Evolutionary conservation across 2,888 invertebrate species (phyloP), one percentile per base, ranked within the genome.

Genomic region (Campoplex capitator): DNA sequence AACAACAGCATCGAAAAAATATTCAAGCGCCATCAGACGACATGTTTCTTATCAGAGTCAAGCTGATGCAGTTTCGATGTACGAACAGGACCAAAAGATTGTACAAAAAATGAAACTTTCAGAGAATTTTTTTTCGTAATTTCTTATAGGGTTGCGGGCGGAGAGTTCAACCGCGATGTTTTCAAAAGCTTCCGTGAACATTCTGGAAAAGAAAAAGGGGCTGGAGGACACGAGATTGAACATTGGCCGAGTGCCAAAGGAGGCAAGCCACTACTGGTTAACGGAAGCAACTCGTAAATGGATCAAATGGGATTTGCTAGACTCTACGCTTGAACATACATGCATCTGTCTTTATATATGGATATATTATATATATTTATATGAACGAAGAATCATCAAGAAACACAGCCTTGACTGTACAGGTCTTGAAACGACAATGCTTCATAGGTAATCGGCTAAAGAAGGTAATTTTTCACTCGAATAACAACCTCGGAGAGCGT

Each of bases 211-310:
- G 51, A 56, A 28, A 28, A 35, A 70, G 11, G 8, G 54, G 58
- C 38, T n/a, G 23, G 35, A 16, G 65, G 56, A 54, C 67, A 86
- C 67, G 86, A 86, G 83, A 88, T 88, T 82, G 85, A 85, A 87
- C 85, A 85, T 88, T 89, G 88, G 86, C 88, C 45, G 71, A 58
- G 71, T 76, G 85, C 87, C 89, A 89, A 79, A 65, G 73, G 76
- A 85, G 68, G 62, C 58, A 83, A 86, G 79, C 86, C 88, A 71
- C 73, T 80, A 71, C 83, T 74, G 83, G 67, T 86, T 71, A 75
- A 56, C 75, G 79, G 76, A 83, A 80, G 76, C 83, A 73, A 73
- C 80, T 86, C 83, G 83, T 80, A 76, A 86, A 83, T 86, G 80
- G 86, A 83, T 83, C 86, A 79, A 86, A 86, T 80, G 67, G 80